Base-by-base conservation (phyloP, 2,888 invertebrate genomes). In the Euproctis similis region DNA sequence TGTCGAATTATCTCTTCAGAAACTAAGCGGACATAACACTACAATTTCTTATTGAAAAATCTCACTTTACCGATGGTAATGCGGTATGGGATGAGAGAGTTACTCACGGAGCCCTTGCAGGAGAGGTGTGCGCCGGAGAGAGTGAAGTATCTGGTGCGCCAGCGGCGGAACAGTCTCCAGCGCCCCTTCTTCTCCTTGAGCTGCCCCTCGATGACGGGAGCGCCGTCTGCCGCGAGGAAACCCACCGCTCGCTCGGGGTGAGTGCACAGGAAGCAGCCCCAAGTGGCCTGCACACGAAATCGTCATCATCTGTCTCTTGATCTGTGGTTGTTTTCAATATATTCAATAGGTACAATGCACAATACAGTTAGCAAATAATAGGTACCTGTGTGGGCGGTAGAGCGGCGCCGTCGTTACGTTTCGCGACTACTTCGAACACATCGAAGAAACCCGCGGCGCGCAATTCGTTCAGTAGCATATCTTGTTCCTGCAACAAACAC, bases 61-160 rank as follows among this genome's bases (percentile, higher is more conserved):
- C n/a, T n/a, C n/a, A n/a, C n/a, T n/a, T n/a, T n/a, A n/a, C n/a
- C n/a, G n/a, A n/a, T n/a, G n/a, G n/a, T n/a, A n/a, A n/a, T n/a
- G n/a, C n/a, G n/a, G n/a, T n/a, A n/a, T n/a, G n/a, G n/a, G n/a
- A n/a, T n/a, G n/a, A n/a, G 2, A n/a, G 3, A 20, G 11, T 2
- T 17, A 34, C 30, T 34, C 16, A 34, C 30, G 1, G 92, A 90
- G 62, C 92, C 92, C 71, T 91, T 90, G 67, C 94, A 95, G 9
- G 95, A 94, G 28, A 97, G 88, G 68, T 95, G 94, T 1, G 95
- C 95, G 0, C 96, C 96, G 14, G 96, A 96, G 12, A 97, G 82
- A 1, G 97, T 97, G 74, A 97, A 97, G 76, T 97, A 96, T 43
- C 97, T 82, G 3, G 96, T 97, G 46, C 96, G 88, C 97, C 97